phyloP scores from a whole-genome alignment of 2,113 vertebrate genomes.

The Sceloporus undulatus region DNA sequence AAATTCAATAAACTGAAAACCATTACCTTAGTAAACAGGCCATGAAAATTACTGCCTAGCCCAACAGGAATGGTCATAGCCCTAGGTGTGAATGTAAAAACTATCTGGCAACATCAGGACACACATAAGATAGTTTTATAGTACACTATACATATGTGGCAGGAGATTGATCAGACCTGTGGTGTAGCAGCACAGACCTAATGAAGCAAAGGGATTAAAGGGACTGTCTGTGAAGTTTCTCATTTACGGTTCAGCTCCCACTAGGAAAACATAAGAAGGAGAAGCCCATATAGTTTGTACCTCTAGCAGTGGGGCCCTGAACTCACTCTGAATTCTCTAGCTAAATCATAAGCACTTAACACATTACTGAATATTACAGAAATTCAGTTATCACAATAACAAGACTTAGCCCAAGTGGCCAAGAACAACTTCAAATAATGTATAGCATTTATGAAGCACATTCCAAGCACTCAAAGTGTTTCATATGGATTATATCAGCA shows the following conservation, averaged over 20 bases:
- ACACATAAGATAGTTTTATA: conserved; percentile 7
- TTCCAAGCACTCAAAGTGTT: background rate
- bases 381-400: background rate
- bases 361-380: background rate
- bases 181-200: background rate
- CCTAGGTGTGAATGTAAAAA: conserved; percentile 31
- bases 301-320: background rate
- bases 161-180: conserved; percentile 13
- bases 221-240: background rate
- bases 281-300: background rate
- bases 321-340: background rate
- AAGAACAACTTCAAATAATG: background rate
- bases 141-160: background rate
- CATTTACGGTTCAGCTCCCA: background rate
- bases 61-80: conserved; percentile 7
- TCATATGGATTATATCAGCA: background rate
- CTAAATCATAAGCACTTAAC: background rate
- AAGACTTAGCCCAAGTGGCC: background rate
- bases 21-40: conserved; percentile 42
- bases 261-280: background rate
- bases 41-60: conserved; percentile 19
- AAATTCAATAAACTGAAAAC: conserved; percentile 30
- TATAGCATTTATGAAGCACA: background rate
- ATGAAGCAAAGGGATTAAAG: background rate
- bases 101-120: background rate